phyloP scores from a whole-genome alignment of 2,888 invertebrate genomes.

The Luperina nickerlii region DNA sequence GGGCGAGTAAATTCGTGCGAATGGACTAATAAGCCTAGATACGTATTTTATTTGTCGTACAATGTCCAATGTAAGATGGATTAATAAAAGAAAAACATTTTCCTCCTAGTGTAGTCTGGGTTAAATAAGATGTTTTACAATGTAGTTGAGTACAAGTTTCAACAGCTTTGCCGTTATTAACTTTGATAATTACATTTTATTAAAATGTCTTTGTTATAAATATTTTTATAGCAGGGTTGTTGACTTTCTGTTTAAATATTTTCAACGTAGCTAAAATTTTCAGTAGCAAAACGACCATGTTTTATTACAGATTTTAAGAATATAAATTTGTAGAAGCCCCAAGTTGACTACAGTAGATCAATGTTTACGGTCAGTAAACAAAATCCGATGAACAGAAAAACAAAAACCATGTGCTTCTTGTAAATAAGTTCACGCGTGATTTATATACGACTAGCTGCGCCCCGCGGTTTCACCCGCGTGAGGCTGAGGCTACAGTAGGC shows the following conservation, averaged over 20 bases:
- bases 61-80: neutral
- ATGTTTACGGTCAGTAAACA: slow-evolving; percentile 9
- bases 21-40: neutral
- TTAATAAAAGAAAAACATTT: slow-evolving; percentile 8
- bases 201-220: slow-evolving; percentile 42
- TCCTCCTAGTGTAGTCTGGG: slow-evolving; percentile 3
- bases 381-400: slow-evolving; percentile 11
- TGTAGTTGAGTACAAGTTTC: slow-evolving; percentile 30
- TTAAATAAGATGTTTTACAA: slow-evolving; percentile 38
- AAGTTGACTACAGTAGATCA: neutral
- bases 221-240: slow-evolving; percentile 47
- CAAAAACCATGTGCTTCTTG: slow-evolving; percentile 13
- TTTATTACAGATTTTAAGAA: slow-evolving; percentile 27
- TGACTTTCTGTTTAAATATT: slow-evolving; percentile 42
- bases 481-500: too few relatives aligned
- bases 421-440: slow-evolving; percentile 17
- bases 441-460: neutral
- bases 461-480: too few relatives aligned
- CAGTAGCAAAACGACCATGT: slow-evolving; percentile 10
- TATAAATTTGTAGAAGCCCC: slow-evolving; percentile 6
- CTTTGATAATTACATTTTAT: slow-evolving; percentile 46
- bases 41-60: neutral
- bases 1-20: neutral
- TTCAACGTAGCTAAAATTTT: slow-evolving; percentile 7
- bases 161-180: slow-evolving; percentile 60